Base-by-base conservation (phyloP, 2,797 vertebrate genomes). In the Leptatherina wallacei region DNA sequence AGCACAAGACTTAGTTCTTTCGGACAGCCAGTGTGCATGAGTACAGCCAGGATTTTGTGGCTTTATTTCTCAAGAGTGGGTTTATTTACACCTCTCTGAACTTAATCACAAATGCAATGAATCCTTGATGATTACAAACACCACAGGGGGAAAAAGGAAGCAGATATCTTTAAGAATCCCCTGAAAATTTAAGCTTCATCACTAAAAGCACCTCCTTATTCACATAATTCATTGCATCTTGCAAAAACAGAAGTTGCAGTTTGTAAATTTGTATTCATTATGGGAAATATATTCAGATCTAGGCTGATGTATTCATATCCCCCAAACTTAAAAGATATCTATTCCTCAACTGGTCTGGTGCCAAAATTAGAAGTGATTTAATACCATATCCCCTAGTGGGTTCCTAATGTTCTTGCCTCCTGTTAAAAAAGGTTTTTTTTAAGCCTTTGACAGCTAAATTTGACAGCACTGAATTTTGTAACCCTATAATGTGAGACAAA, bases 401-500 rank as follows among this genome's bases (percentile, higher is more conserved):
- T 75, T 81, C 61, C 63, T 81, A 66, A 83, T 76, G 70, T 55
- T 83, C 49, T 81, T 83, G 73, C 75, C 83, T 90, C 64, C 78
- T 82, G 82, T 91, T 90, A 92, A 44, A 44, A 44, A 42, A 6
- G 16, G 3, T 80, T 83, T 82, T 84, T 87, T 82, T 89, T 76
- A 90, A 88, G 78, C 66, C 61, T 61, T 60, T 88, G 86, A 90
- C 87, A 89, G 83, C 82, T 85, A 90, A 80, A 91, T 93, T 85
- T 91, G 81, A 91, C 89, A 85, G 70, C 44, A 69, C 75, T 87
- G 82, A 91, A 57, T 2, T 91, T 88, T 87, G 80, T 68, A 80
- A 79, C 65, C 58, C 54, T 85, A 70, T 77, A 93, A 92, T 89
- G 58, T 75, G 82, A 89, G 82, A 92, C 89, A 92, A 93, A 93